Evolutionary conservation across 2,113 vertebrate genomes (phyloP).

Genomic region (Onychorhynchus coronatus): DNA sequence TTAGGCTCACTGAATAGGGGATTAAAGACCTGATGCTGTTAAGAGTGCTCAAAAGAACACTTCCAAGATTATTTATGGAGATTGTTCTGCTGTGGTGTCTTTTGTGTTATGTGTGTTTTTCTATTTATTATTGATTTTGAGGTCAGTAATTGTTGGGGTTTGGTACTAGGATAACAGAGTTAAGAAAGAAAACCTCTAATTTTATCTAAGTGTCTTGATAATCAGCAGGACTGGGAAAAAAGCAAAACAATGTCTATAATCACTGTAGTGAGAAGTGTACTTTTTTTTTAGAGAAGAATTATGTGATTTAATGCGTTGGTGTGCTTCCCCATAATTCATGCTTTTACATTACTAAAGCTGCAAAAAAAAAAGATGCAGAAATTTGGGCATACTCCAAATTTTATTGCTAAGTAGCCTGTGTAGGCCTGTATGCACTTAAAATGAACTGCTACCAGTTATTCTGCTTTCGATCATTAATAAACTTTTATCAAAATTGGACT

Average conservation of each 20-base stretch:
- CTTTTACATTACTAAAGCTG: neutral
- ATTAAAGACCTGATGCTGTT: neutral
- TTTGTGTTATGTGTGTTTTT: neutral
- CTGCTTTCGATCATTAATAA: neutral
- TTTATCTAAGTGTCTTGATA: neutral
- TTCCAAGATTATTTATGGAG: neutral
- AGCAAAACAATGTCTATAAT: neutral
- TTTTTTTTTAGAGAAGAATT: neutral
- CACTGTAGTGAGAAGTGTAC: neutral
- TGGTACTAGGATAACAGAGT: neutral
- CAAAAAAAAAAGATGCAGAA: neutral
- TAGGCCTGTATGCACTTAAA: neutral
- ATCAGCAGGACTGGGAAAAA: neutral
- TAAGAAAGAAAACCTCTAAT: neutral
- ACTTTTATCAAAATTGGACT: neutral
- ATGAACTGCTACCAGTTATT: neutral
- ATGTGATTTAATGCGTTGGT: rapidly evolving
- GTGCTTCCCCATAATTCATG: neutral
- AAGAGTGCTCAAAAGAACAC: neutral
- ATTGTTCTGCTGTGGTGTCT: neutral
- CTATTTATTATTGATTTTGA: neutral
- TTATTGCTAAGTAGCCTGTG: neutral
- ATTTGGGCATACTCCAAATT: neutral
- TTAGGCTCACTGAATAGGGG: neutral
- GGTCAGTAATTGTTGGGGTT: neutral